These are phyloP conservation scores for Conger conger DNA, from an alignment of 2,113 vertebrate species.

Conservation along the genomic window DNA sequence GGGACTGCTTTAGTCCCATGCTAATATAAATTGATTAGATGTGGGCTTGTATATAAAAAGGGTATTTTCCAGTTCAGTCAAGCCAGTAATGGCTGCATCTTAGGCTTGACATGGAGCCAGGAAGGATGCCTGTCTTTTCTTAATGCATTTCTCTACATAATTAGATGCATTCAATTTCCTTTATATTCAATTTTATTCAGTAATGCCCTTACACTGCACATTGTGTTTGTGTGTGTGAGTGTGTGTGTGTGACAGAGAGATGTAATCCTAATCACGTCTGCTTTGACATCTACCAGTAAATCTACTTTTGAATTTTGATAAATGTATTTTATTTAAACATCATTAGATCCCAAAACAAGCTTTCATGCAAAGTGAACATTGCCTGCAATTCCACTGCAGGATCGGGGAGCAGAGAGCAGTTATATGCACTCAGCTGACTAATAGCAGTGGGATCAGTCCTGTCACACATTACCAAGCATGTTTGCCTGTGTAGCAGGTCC, in stretches of 20 bases:
- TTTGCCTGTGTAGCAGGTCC: neutral
- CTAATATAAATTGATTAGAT: slow-evolving; percentile 36
- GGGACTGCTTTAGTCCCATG: neutral
- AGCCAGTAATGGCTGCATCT: slow-evolving; percentile 29
- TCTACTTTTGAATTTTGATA: neutral
- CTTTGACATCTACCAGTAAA: slow-evolving; percentile 1
- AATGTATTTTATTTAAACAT: neutral
- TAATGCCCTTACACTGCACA: neutral
- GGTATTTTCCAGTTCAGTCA: slow-evolving; percentile 37
- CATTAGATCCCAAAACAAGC: neutral
- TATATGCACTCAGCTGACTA: neutral
- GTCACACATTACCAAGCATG: neutral
- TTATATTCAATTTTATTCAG: neutral
- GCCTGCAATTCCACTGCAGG: neutral
- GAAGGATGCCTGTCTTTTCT: slow-evolving; percentile 18
- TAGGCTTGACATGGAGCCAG: slow-evolving; percentile 9
- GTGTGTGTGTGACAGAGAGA: neutral
- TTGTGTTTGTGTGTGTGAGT: neutral
- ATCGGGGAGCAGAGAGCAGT: neutral
- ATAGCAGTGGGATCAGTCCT: neutral
- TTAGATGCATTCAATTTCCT: slow-evolving; percentile 25
- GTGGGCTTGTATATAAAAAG: slow-evolving; percentile 29
- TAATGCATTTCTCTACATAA: slow-evolving; percentile 18
- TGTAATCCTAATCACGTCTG: neutral
- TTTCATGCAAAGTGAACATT: neutral